Conservation (phyloP, 2,113 vertebrate genomes). For the Spea multiplicata region DNA sequence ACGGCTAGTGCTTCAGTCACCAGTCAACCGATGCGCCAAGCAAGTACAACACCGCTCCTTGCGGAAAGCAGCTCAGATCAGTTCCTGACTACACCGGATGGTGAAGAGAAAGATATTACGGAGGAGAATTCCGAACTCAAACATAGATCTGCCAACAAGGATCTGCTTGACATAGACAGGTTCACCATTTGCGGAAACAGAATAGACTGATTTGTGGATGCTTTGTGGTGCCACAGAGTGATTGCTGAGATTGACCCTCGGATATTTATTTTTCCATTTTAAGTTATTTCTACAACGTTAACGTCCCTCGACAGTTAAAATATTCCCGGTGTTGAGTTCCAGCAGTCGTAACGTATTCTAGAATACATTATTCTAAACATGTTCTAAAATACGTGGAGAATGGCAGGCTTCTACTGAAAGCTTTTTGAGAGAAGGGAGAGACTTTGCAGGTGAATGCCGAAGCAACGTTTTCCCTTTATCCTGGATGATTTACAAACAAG, state of each 20-base stretch:
- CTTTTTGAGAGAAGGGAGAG: background rate
- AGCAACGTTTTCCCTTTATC: conserved; percentile 44
- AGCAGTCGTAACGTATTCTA: conserved; percentile 46
- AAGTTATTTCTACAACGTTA: conserved; percentile 72
- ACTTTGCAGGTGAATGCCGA: conserved; percentile 54
- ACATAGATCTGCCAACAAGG: conserved; percentile 81
- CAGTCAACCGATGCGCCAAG: conserved; percentile 75
- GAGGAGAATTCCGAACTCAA: conserved; percentile 73
- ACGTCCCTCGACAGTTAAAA: conserved; percentile 57
- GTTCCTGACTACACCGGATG: conserved; percentile 88
- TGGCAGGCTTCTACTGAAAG: too few relatives aligned
- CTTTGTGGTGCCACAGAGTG: conserved; percentile 51
- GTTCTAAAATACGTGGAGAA: too few relatives aligned
- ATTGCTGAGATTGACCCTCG: conserved; percentile 63
- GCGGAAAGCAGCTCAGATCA: conserved; percentile 85
- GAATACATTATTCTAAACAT: too few relatives aligned
- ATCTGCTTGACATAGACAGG: conserved; percentile 93
- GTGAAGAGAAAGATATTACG: conserved; percentile 72
- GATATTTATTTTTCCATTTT: conserved; percentile 83
- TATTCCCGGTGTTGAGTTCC: conserved; percentile 56
- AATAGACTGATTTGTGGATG: conserved; percentile 75
- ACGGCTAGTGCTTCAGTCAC: conserved; percentile 68
- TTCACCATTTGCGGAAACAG: conserved; percentile 96
- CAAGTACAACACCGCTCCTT: conserved; percentile 66
- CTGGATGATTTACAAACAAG: conserved; percentile 31